Conservation (phyloP, 2,113 vertebrate species). For the Osmerus mordax region DNA sequence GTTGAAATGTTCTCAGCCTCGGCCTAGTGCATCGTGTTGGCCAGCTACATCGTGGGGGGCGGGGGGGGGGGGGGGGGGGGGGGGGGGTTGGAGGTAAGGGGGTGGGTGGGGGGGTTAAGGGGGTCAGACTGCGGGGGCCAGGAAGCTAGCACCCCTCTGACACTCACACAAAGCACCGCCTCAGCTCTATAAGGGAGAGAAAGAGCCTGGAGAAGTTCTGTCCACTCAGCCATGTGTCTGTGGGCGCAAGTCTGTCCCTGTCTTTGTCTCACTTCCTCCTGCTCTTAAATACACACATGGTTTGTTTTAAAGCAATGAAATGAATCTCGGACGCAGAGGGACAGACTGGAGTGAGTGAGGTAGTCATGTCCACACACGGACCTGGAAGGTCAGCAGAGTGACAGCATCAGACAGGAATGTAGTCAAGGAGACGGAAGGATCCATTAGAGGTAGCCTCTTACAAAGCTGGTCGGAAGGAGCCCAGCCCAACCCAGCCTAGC, state of each 20-base stretch:
- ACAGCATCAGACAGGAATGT: conserved; percentile 8
- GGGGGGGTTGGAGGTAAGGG: background rate
- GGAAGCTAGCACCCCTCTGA: conserved; percentile 17
- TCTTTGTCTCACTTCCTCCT: background rate
- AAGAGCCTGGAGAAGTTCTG: background rate
- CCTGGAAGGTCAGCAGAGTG: conserved; percentile 18
- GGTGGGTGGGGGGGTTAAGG: background rate
- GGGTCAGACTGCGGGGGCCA: conserved; percentile 36
- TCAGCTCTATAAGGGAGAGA: background rate
- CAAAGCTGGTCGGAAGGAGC: too few species aligned
- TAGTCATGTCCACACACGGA: conserved; percentile 45
- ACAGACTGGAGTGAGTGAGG: conserved; percentile 61
- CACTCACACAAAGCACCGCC: background rate
- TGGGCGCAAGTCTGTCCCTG: background rate
- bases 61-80: background rate
- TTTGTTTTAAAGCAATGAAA: conserved; percentile 67
- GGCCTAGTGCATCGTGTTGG: conserved; percentile 52
- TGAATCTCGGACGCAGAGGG: conserved; percentile 62
- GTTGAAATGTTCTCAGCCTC: conserved; percentile 67
- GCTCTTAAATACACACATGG: conserved; percentile 46
- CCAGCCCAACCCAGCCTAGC: too few species aligned
- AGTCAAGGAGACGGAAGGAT: background rate
- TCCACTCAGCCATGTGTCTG: background rate
- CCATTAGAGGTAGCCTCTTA: too few species aligned
- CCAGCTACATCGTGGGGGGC: background rate